Base-by-base conservation (phyloP, 2,888 invertebrate genomes). In the Acanthosepion pharaonis region DNA sequence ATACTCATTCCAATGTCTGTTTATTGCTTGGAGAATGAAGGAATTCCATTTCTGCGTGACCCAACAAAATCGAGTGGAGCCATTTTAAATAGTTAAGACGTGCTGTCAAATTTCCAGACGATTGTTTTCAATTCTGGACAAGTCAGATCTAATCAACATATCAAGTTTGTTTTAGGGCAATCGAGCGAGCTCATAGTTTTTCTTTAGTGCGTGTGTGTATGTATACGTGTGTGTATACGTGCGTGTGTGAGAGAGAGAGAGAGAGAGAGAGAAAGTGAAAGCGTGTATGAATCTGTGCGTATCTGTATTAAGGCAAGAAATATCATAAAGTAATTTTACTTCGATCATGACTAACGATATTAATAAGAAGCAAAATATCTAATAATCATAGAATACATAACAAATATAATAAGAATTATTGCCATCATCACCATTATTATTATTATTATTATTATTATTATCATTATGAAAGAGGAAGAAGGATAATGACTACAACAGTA, bases 41-140 rank as follows among this genome's bases (percentile, higher is more conserved):
- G 78, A n/a, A 78, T 78, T 78, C 78, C 78, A 78, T 78, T 78
- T 78, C 78, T 78, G 78, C n/a, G n/a, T 78, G 78, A 78, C 78
- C 78, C 78, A 78, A 78, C 78, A 78, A 78, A n/a, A 78, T 78
- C 78, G 78, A 78, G 78, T 78, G 78, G 78, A 78, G 78, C 78
- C 78, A 78, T 78, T 78, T 78, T n/a, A 78, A 78, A 78, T 78
- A 23, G 78, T 78, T 33, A 78, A n/a, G 78, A 33, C 78, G 33
- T 78, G 78, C 78, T 78, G 78, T 78, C 78, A 78, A 78, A 78
- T 78, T 33, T 33, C 78, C 78, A 78, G 78, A 78, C 78, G 78
- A 78, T 78, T 78, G 78, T n/a, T 78, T 78, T 78, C 78, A 78
- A 78, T 78, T 78, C n/a, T 78, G 78, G 78, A 78, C 78, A 78